These are phyloP conservation scores for Hypomecis punctinalis DNA, from an alignment of 2,888 invertebrate species.

Conservation along the genomic window DNA sequence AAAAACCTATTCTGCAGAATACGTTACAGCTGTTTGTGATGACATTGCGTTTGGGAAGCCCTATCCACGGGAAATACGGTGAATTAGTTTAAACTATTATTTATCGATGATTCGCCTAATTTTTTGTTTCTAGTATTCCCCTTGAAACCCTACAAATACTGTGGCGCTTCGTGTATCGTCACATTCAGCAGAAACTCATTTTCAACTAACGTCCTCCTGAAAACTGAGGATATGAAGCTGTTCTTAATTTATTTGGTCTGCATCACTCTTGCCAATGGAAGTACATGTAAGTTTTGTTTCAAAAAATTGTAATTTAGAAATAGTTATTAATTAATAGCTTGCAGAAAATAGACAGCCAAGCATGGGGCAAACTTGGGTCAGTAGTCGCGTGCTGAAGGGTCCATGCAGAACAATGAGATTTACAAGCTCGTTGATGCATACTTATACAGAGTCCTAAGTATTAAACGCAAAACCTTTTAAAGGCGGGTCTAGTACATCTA, in stretches of 20 bases:
- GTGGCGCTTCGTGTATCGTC: neutral
- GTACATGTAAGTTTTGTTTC: constrained; percentile 3
- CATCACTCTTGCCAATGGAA: neutral
- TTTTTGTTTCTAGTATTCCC: constrained; percentile 13
- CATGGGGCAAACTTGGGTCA: no score
- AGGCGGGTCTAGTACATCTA: no score
- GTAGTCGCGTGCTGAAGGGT: no score
- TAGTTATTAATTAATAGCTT: no score
- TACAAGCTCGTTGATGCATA: no score
- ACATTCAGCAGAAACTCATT: neutral
- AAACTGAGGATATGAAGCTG: constrained; percentile 4
- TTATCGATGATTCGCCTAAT: neutral
- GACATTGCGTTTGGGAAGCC: constrained; percentile 5
- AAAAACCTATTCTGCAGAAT: neutral
- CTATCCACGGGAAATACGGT: constrained; percentile 7
- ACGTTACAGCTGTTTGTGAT: neutral
- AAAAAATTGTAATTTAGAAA: no score
- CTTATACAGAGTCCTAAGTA: no score
- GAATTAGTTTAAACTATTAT: neutral
- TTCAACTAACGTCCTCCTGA: neutral
- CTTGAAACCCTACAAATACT: constrained; percentile 7
- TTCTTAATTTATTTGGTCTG: constrained; percentile 2
- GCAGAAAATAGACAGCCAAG: no score
- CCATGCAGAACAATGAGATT: no score
- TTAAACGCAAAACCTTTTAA: no score